Conservation (phyloP, 1,140 invertebrate genomes). For the Cydia splendana region DNA sequence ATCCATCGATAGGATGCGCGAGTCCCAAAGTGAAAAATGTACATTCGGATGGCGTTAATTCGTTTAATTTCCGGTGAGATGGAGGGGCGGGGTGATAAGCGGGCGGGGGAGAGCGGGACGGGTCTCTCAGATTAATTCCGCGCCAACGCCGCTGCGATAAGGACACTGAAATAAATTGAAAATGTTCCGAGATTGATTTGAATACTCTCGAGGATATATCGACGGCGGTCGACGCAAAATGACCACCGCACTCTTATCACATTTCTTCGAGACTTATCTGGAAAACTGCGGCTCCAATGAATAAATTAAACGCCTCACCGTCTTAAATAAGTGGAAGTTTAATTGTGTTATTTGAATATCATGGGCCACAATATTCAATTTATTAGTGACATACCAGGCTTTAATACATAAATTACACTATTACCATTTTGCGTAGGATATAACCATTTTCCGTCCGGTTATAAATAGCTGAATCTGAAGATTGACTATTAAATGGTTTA, state of each 20-base stretch:
- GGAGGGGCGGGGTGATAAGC: slow-evolving; percentile 39
- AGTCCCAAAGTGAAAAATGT: slow-evolving; percentile 78
- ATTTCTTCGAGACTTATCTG: slow-evolving; percentile 43
- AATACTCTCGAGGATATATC: slow-evolving; percentile 74
- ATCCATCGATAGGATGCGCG: slow-evolving; percentile 73
- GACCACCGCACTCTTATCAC: slow-evolving; percentile 57
- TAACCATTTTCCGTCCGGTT: slow-evolving; percentile 41
- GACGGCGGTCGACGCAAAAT: slow-evolving; percentile 56
- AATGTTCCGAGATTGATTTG: slow-evolving; percentile 79
- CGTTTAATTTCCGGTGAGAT: slow-evolving; percentile 79
- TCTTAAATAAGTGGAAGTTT: slow-evolving; percentile 43
- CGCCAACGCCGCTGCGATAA: slow-evolving; percentile 76
- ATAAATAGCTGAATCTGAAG: slow-evolving; percentile 60
- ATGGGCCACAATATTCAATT: slow-evolving; percentile 45
- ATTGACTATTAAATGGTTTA: slow-evolving; percentile 77
- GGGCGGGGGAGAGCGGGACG: slow-evolving; percentile 48
- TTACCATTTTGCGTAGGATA: slow-evolving; percentile 39
- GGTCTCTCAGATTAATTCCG: slow-evolving; percentile 77
- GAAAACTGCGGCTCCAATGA: slow-evolving; percentile 53
- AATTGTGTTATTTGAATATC: slow-evolving; percentile 41
- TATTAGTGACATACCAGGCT: slow-evolving; percentile 37
- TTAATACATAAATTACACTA: slow-evolving; percentile 37
- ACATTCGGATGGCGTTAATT: slow-evolving; percentile 79
- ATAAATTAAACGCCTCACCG: slow-evolving; percentile 54
- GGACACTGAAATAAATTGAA: slow-evolving; percentile 79